Base-by-base conservation (phyloP, 2,888 invertebrate species). In the Halocaridina rubra region DNA sequence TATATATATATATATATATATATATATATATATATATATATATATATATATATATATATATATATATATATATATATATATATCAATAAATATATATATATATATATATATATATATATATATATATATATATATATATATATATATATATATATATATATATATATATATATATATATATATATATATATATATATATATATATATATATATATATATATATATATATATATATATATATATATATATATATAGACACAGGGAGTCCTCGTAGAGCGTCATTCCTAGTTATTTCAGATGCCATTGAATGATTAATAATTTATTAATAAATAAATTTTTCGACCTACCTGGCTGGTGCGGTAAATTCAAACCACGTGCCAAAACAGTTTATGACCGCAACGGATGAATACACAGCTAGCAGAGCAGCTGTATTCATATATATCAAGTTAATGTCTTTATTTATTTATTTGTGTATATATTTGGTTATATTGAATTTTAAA, bases 81-180 rank as follows among this genome's bases (percentile, higher is more conserved):
- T 39, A 39, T 39, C 7, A 22, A 67, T 24, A 67, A 24, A 22
- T 67, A 22, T 24, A 67, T 67, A 67, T 67, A 67, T 24, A 22
- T 67, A 67, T 67, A 67, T 24, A 67, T 67, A 67, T 67, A 22
- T 19, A 22, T 67, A 67, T 67, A 67, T 24, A 67, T 67, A 67
- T 67, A 27, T 24, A 67, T 39, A 39, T 32, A 39, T n/a, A 39
- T 22, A 33, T n/a, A 72, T n/a, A 32, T 72, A 39, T 32, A 32
- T 72, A 39, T 33, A 39, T 72, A 39, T 39, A 22, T 33, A 39
- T 72, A 19, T 22, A 5, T 57, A 39, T 75, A 75, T 27, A 27
- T 22, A 19, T 69, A 39, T 39, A 69, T 80, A 13, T 72, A 19
- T 29, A 33, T 19, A 19, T 32, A 0, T 33, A 39, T 8, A 39